Evolutionary conservation across 2,113 vertebrate species (phyloP), one percentile per base, ranked within the genome.

Genomic region (Oenanthe oenanthe): DNA sequence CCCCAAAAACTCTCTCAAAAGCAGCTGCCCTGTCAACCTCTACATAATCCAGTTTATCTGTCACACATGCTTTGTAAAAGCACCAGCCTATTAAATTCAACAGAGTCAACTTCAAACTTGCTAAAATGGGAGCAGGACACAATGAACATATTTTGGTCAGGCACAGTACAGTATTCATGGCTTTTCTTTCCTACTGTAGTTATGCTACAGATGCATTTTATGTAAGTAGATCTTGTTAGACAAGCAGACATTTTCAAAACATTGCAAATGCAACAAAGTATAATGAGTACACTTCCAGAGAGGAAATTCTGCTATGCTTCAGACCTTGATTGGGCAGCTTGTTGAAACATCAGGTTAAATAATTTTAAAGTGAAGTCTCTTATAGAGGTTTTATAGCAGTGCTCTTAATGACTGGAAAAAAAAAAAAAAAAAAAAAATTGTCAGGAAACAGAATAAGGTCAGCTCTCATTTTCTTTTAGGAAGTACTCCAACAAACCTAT

Each of bases 331-430:
- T 88, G 93, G 78, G 87, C 75, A 88, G 85, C 85, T 77, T 74
- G 76, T 90, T 92, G 80, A 95, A 92, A 95, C 82, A 83, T 83
- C 90, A 92, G 75, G 79, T 88, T 94, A 97, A 96, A 96, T 77
- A 79, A 78, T 65, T 67, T 56, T 65, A 73, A 93, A 79, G 56
- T 77, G 63, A 85, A 94, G 75, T 63, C 63, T 51, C 51, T 80
- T n/a, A 51, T 0, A 61, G 51, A 92, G 87, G 50, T 67, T 90
- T 88, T 74, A 48, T 63, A 90, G 72, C 60, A 70, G 54, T 29
- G 50, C 60, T 74, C 67, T 77, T 83, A 93, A 88, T 32, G 47
- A 71, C 29, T 57, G n/a, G 15, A 40, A 40, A 42, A 42, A 42
- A 42, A 40, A 40, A 40, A 40, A 40, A 66, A 58, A 66, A 68